Conservation (phyloP, 2,797 vertebrate species). For the Champsocephalus esox region DNA sequence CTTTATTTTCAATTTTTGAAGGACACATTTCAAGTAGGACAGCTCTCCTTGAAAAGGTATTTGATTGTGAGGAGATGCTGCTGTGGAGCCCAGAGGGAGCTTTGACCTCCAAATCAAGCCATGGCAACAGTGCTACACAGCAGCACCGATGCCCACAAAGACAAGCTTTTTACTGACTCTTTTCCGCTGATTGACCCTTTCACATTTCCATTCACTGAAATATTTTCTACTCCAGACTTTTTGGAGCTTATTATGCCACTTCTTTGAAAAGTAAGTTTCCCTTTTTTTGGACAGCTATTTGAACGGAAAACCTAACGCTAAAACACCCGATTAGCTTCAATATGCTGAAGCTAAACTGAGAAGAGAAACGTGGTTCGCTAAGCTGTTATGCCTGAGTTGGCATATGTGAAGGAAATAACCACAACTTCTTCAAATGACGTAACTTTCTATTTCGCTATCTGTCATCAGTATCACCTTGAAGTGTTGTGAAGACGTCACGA, state of each 20-base stretch:
- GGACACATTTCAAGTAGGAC: constrained; percentile 48
- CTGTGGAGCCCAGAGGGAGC: constrained; percentile 51
- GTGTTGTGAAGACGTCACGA: constrained; percentile 29
- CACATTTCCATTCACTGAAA: constrained; percentile 11
- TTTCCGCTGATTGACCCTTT: constrained; percentile 12
- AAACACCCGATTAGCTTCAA: neutral
- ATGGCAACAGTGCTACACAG: constrained; percentile 35
- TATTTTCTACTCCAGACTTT: constrained; percentile 9
- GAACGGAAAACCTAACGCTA: neutral
- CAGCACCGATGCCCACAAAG: constrained; percentile 35
- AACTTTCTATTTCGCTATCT: constrained; percentile 32
- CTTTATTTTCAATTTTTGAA: constrained; percentile 72
- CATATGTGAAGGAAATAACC: constrained; percentile 17
- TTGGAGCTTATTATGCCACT: neutral
- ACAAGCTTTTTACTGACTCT: constrained; percentile 17
- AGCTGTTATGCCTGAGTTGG: constrained; percentile 8
- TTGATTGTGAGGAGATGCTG: constrained; percentile 41
- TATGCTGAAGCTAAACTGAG: neutral
- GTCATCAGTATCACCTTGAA: constrained; percentile 50
- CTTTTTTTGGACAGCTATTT: neutral
- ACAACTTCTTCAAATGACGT: constrained; percentile 21
- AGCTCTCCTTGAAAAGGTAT: constrained; percentile 33
- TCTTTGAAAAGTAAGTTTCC: neutral
- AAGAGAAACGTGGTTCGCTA: neutral
- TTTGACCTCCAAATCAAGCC: constrained; percentile 55